These are phyloP conservation scores for Danionella dracula DNA, from an alignment of 2,797 vertebrate genomes.

Conservation along the genomic window DNA sequence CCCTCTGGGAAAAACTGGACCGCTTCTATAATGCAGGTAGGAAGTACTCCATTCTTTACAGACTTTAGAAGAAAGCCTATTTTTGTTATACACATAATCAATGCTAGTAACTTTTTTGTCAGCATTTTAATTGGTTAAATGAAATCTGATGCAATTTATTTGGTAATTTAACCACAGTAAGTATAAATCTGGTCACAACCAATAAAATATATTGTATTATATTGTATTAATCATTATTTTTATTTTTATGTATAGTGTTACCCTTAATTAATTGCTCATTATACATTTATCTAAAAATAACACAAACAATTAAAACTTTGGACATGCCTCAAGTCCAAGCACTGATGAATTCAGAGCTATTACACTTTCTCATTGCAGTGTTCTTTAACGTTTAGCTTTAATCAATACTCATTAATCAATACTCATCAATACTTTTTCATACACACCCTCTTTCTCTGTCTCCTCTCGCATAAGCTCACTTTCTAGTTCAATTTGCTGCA, in stretches of 20 bases:
- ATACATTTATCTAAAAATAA: too few relatives aligned
- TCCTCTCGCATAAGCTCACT: not conserved
- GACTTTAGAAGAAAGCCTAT: too few relatives aligned
- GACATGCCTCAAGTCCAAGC: not conserved
- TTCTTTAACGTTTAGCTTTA: constrained; percentile 22
- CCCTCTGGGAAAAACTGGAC: constrained; percentile 90
- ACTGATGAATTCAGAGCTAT: constrained; percentile 11
- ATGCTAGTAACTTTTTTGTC: too few relatives aligned
- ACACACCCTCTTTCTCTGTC: constrained; percentile 14
- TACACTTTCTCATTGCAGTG: constrained; percentile 4
- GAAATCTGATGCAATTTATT: too few relatives aligned
- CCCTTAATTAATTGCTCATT: too few relatives aligned
- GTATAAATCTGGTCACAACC: too few relatives aligned
- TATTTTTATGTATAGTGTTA: too few relatives aligned
- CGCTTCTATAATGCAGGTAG: constrained; percentile 88
- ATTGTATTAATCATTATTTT: too few relatives aligned
- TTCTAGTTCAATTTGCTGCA: constrained; percentile 4
- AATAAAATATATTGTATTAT: too few relatives aligned
- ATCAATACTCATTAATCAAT: constrained; percentile 49
- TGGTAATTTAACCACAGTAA: too few relatives aligned
- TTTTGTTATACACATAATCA: too few relatives aligned
- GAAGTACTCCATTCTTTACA: constrained; percentile 35
- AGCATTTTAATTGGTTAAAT: too few relatives aligned
- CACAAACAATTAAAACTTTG: constrained; percentile 1
- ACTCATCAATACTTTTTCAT: constrained; percentile 30